Conservation (phyloP, 2,888 invertebrate species). For the Cantharis flavilabris region DNA sequence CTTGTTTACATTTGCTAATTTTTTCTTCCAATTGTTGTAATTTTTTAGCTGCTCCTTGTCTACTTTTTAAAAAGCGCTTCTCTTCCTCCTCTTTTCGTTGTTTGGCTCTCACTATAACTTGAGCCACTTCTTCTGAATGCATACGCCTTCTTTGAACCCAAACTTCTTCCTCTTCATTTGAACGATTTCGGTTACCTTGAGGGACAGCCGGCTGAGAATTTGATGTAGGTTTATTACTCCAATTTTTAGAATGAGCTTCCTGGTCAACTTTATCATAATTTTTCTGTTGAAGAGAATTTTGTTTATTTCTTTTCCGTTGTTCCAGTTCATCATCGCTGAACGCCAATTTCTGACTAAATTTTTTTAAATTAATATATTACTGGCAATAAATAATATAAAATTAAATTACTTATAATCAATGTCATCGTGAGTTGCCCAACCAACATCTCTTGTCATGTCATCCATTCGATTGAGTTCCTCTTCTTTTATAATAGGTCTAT, state of each 20-base stretch:
- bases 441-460: slow-evolving; percentile 85
- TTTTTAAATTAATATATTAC: not conserved
- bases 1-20: slow-evolving; percentile 61
- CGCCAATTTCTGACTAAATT: slow-evolving; percentile 78
- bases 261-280: slow-evolving; percentile 44
- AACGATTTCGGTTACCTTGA: slow-evolving; percentile 32
- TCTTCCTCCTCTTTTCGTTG: slow-evolving; percentile 89
- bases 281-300: slow-evolving; percentile 30
- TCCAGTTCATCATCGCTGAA: slow-evolving; percentile 89
- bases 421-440: slow-evolving; percentile 92
- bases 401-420: slow-evolving; percentile 84
- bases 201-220: slow-evolving; percentile 35
- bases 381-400: not conserved
- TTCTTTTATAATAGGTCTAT: slow-evolving; percentile 88
- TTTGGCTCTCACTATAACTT: slow-evolving; percentile 81
- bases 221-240: slow-evolving; percentile 48
- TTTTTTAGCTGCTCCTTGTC: slow-evolving; percentile 67
- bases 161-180: slow-evolving; percentile 63
- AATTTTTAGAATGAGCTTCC: slow-evolving; percentile 38
- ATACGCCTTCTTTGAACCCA: slow-evolving; percentile 74
- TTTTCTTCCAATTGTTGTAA: slow-evolving; percentile 71
- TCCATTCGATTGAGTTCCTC: slow-evolving; percentile 92
- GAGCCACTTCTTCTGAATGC: slow-evolving; percentile 73
- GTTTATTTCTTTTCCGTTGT: slow-evolving; percentile 41
- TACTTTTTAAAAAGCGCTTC: slow-evolving; percentile 71